Conservation (phyloP, 2,113 vertebrate species). For the Natator depressus region DNA sequence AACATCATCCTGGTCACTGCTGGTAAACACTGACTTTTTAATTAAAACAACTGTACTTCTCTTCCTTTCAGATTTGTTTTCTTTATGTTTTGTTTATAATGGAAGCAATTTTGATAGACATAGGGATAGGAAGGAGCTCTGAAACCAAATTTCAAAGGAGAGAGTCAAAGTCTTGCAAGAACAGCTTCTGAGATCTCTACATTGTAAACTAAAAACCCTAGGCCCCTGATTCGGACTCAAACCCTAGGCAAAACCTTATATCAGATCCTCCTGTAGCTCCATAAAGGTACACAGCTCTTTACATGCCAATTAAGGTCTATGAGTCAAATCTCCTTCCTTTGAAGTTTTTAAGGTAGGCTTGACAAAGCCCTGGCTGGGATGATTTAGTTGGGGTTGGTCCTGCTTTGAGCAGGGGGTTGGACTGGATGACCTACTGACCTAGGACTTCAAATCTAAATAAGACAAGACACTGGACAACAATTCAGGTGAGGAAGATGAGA, state of each 20-base stretch:
- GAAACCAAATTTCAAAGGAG: not conserved
- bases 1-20: not conserved
- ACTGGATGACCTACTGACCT: not conserved
- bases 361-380: too few relatives aligned
- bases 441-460: not conserved
- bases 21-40: not conserved
- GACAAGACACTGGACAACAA: slow-evolving; percentile 1
- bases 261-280: not conserved
- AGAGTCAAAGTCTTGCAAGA: not conserved
- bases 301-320: not conserved
- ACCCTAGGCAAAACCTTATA: not conserved
- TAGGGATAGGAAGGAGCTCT: not conserved
- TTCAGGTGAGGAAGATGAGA: not conserved
- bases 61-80: not conserved
- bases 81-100: not conserved
- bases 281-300: not conserved
- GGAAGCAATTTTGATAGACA: not conserved
- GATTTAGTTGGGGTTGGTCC: too few relatives aligned
- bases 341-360: too few relatives aligned
- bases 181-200: not conserved
- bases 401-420: too few relatives aligned
- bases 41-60: accelerated
- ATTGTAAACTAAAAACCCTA: slow-evolving; percentile 1
- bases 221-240: not conserved
- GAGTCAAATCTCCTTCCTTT: too few relatives aligned